Conservation (phyloP, 2,888 invertebrate species). For the Synergus itoensis region DNA sequence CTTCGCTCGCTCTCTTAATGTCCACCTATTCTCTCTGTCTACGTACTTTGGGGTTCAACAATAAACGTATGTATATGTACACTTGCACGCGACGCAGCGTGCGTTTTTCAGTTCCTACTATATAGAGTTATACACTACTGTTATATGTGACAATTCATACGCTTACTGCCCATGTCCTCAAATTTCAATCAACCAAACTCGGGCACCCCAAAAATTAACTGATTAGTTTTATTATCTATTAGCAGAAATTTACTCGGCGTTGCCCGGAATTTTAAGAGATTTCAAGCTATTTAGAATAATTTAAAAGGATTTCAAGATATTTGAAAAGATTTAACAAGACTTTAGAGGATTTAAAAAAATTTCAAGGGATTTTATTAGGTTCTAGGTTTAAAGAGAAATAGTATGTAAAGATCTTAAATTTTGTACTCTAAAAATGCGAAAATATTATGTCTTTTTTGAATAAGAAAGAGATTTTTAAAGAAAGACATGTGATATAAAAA, state of each 20-base stretch:
- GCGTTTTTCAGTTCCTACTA: not conserved
- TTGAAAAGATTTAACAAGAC: too few species aligned
- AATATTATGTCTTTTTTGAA: not conserved
- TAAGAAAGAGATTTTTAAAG: not conserved
- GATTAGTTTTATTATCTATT: not conserved
- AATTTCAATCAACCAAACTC: conserved; percentile 27
- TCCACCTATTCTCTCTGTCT: conserved; percentile 38
- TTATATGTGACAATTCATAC: conserved; percentile 12
- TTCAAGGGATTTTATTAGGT: too few species aligned
- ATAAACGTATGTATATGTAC: conserved; percentile 27
- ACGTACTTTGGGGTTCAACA: conserved; percentile 26
- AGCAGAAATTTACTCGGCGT: not conserved
- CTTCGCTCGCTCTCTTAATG: conserved; percentile 61
- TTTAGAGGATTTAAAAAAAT: too few species aligned
- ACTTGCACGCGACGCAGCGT: conserved; percentile 1
- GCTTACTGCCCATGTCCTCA: conserved; percentile 16
- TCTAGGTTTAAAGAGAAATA: too few species aligned
- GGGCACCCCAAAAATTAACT: not conserved
- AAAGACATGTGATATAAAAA: conserved; percentile 28
- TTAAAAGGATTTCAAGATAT: too few species aligned
- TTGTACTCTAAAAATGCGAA: too few species aligned
- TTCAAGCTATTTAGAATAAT: too few species aligned
- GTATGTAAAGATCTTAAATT: too few species aligned
- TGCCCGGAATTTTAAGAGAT: not conserved
- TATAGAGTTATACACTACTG: not conserved